A percentile compares a stretch with the other conserved stretches of the same genome.
phyloP scores from a whole-genome alignment of 2,888 invertebrate genomes.

The Campaea margaritaria region DNA sequence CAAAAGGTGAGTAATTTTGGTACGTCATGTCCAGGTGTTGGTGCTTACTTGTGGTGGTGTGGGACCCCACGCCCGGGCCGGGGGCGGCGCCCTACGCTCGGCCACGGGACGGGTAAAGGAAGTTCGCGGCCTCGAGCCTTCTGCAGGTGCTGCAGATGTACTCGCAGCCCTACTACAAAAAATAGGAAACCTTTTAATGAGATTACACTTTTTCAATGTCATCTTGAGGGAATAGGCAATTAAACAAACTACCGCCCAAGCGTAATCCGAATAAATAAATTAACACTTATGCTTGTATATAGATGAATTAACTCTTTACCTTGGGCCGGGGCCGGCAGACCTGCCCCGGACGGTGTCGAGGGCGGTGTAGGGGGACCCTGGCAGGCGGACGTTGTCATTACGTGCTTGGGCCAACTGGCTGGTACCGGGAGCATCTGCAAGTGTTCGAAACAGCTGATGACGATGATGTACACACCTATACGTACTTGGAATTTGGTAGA shows the following conservation, averaged over 20 bases:
- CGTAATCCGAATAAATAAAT: no score
- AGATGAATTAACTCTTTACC: conserved; percentile 45
- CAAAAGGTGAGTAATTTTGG: no score
- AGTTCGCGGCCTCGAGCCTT: conserved; percentile 61
- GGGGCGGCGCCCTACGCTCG: conserved; percentile 59
- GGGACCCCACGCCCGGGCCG: conserved; percentile 68
- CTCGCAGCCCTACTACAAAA: conserved; percentile 32
- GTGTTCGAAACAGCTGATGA: no score
- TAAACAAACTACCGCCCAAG: no score
- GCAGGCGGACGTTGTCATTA: conserved; percentile 75
- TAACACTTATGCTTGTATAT: no score
- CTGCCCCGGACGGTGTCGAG: conserved; percentile 65
- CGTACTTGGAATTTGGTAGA: no score
- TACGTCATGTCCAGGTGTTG: background rate
- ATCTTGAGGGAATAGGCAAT: no score
- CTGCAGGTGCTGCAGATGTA: conserved; percentile 29
- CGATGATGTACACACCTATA: no score
- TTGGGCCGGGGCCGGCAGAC: conserved; percentile 64
- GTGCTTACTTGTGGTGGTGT: conserved; percentile 60
- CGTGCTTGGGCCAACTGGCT: conserved; percentile 69
- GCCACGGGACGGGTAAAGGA: conserved; percentile 52
- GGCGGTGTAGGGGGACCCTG: conserved; percentile 67
- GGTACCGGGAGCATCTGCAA: conserved; percentile 30
- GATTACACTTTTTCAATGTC: no score
- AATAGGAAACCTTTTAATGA: no score